Conservation (phyloP, 2,888 invertebrate genomes). For the Entomobrya multifasciata region DNA sequence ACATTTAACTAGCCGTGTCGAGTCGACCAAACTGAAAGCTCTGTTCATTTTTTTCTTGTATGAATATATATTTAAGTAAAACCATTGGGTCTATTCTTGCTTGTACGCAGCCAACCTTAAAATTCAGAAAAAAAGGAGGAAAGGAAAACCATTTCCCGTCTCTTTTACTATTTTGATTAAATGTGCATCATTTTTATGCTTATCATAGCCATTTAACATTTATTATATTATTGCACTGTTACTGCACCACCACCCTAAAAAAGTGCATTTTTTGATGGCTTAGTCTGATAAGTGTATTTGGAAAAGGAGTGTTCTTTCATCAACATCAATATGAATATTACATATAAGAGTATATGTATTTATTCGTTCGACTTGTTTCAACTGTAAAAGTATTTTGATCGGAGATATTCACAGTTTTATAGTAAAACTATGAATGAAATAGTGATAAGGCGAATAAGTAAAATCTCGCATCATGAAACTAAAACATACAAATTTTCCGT, state of each 20-base stretch:
- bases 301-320: conserved; percentile 1
- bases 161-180: background rate
- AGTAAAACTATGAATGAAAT: background rate
- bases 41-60: background rate
- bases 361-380: too few relatives aligned
- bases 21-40: conserved; percentile 37
- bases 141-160: background rate
- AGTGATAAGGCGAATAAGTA: conserved; percentile 11
- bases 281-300: conserved; percentile 35
- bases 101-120: too few relatives aligned
- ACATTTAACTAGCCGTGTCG: conserved; percentile 51
- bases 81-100: background rate
- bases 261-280: conserved; percentile 13
- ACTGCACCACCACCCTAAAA: background rate
- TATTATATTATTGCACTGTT: conserved; percentile 11
- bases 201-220: conserved; percentile 1
- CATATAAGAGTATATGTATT: background rate
- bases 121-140: too few relatives aligned
- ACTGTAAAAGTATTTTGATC: too few relatives aligned
- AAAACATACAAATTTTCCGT: background rate
- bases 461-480: background rate
- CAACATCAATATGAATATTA: background rate
- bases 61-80: background rate
- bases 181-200: background rate
- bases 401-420: too few relatives aligned